A percentile compares a stretch with the other conserved stretches of the same genome.
Evolutionary conservation across 2,797 vertebrate species (phyloP).

Genomic region (Lacerta viridis): DNA sequence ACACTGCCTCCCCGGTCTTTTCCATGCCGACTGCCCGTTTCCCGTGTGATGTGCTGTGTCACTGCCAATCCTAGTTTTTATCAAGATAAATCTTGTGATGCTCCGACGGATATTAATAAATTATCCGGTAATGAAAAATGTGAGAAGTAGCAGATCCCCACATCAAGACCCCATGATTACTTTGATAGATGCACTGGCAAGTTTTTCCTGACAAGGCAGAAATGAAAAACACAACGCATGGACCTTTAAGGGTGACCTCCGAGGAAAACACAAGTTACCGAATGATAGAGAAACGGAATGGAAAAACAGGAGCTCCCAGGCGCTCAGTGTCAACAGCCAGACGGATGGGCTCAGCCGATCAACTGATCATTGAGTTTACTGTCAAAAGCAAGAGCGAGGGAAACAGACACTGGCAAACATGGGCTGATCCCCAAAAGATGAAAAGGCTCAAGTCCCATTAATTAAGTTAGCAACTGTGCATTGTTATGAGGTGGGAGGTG

Average conservation of each 20-base stretch:
- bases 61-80: slow-evolving; percentile 78
- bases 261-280: slow-evolving; percentile 83
- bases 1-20: slow-evolving; percentile 31
- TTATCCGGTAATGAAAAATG: slow-evolving; percentile 89
- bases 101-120: slow-evolving; percentile 89
- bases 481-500: background rate
- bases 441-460: background rate
- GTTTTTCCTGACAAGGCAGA: slow-evolving; percentile 86
- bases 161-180: slow-evolving; percentile 86
- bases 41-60: slow-evolving; percentile 68
- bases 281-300: slow-evolving; percentile 78
- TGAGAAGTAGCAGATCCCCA: slow-evolving; percentile 83
- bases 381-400: slow-evolving; percentile 51
- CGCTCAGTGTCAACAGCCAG: slow-evolving; percentile 74
- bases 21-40: slow-evolving; percentile 50
- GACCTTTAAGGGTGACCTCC: slow-evolving; percentile 86
- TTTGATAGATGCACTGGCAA: slow-evolving; percentile 88
- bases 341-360: slow-evolving; percentile 75
- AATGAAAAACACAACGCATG: slow-evolving; percentile 87
- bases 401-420: slow-evolving; percentile 19
- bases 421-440: background rate
- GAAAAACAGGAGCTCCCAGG: slow-evolving; percentile 76
- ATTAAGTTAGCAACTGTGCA: background rate
- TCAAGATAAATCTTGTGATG: slow-evolving; percentile 86
- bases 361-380: slow-evolving; percentile 71